Percentiles rank a stretch among this genome's conserved stretches.
Evolutionary conservation across 2,113 vertebrate genomes (phyloP).

Genomic region (Myodes glareolus): DNA sequence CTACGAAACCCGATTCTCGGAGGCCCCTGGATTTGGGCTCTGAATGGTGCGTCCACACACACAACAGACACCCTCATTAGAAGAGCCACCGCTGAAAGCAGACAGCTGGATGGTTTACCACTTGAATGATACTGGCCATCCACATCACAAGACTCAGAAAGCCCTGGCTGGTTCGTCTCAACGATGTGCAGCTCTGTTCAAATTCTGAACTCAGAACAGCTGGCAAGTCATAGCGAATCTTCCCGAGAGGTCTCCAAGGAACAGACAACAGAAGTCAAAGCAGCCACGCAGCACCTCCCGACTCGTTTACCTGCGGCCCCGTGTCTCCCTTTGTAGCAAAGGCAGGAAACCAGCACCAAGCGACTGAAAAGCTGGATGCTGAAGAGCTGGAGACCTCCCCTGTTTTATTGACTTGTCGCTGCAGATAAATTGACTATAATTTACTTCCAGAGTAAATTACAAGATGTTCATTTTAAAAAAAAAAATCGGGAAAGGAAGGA

Average conservation of each 20-base stretch:
- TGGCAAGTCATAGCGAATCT: neutral
- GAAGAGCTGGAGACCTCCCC: constrained; percentile 77
- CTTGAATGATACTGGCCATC: constrained; percentile 9
- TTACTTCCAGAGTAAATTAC: constrained; percentile 87
- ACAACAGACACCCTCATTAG: constrained; percentile 41
- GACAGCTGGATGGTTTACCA: constrained; percentile 30
- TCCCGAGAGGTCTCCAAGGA: neutral
- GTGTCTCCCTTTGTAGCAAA: constrained; percentile 32
- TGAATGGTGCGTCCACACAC: neutral
- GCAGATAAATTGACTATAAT: constrained; percentile 84
- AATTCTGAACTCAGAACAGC: neutral
- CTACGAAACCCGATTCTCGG: rapidly evolving
- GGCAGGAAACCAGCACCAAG: constrained; percentile 78
- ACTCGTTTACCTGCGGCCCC: constrained; percentile 66
- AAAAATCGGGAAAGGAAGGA: neutral
- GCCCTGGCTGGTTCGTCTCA: neutral
- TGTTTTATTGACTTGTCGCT: constrained; percentile 86
- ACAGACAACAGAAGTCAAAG: neutral
- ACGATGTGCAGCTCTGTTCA: rapidly evolving
- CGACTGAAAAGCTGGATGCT: constrained; percentile 79
- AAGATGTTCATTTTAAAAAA: constrained; percentile 84
- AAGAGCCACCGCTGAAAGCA: constrained; percentile 52
- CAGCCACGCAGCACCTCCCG: neutral
- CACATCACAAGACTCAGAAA: neutral
- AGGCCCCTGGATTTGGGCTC: neutral